Evolutionary conservation across 2,113 vertebrate species (phyloP).

Genomic region (Hippoglossus stenolepis): DNA sequence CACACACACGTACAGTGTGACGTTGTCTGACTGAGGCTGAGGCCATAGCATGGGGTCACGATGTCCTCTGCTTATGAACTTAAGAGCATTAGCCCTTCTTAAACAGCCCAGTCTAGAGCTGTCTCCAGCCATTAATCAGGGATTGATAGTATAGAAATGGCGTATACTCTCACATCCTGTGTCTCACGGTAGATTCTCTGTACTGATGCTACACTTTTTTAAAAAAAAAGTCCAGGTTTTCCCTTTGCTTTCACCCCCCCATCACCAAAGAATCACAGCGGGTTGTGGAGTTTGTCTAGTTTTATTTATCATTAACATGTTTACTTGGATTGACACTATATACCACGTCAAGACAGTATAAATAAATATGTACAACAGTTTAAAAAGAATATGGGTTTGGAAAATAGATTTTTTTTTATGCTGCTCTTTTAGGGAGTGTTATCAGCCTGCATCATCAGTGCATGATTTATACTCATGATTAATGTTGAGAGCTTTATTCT

Average conservation of each 20-base stretch:
- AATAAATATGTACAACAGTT: slow-evolving; percentile 73
- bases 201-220: neutral
- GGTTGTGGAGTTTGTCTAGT: neutral
- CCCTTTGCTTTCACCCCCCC: neutral
- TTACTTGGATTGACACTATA: slow-evolving; percentile 18
- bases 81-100: slow-evolving; percentile 81
- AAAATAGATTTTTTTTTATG: slow-evolving; percentile 29
- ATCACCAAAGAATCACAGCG: slow-evolving; percentile 4
- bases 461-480: neutral
- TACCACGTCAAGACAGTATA: slow-evolving; percentile 44
- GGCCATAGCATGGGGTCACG: slow-evolving; percentile 61
- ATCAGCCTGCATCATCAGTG: no score
- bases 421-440: no score
- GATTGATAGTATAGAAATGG: neutral
- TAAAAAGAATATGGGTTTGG: slow-evolving; percentile 56
- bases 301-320: slow-evolving; percentile 39
- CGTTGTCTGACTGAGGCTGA: slow-evolving; percentile 8
- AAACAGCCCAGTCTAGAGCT: slow-evolving; percentile 59
- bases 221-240: no score
- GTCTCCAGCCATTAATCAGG: slow-evolving; percentile 54
- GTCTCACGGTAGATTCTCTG: neutral
- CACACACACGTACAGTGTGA: slow-evolving; percentile 12
- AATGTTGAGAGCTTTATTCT: slow-evolving; percentile 1
- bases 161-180: slow-evolving; percentile 1
- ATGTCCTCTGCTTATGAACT: slow-evolving; percentile 81